A percentile compares a stretch with the other conserved stretches of the same genome.
phyloP scores from a whole-genome alignment of 1,140 invertebrate genomes.

The Drosophila malerkotliana region DNA sequence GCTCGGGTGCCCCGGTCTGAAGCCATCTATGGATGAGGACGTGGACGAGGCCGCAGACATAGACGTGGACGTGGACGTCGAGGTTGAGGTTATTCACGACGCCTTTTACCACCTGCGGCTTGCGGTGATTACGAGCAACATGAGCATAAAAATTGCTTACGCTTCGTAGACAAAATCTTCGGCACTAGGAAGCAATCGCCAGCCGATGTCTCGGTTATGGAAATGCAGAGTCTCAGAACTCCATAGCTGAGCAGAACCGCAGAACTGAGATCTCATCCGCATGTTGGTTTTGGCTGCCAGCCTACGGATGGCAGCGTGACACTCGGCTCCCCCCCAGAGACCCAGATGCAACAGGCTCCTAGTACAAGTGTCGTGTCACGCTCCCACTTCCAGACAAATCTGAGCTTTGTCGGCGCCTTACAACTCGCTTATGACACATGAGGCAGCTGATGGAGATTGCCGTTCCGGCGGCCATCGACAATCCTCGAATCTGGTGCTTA shows the following conservation, averaged over 20 bases:
- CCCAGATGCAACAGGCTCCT: not conserved
- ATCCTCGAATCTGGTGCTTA: constrained; percentile 57
- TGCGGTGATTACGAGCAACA: constrained; percentile 81
- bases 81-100: constrained; percentile 26
- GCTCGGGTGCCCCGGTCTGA: not conserved
- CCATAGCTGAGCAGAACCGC: not conserved
- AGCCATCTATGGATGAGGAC: constrained; percentile 1
- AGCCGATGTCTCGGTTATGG: constrained; percentile 51
- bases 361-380: constrained; percentile 18
- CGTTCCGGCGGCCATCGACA: constrained; percentile 42
- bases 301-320: constrained; percentile 21
- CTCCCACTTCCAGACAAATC: constrained; percentile 8
- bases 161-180: constrained; percentile 55
- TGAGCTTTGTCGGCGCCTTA: constrained; percentile 68
- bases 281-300: constrained; percentile 1
- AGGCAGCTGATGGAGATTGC: constrained; percentile 74
- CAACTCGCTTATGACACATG: constrained; percentile 82
- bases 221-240: constrained; percentile 22
- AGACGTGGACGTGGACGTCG: constrained; percentile 4
- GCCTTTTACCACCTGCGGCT: constrained; percentile 81
- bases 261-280: constrained; percentile 24
- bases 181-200: constrained; percentile 58
- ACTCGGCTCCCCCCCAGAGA: not conserved
- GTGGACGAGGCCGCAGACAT: not conserved
- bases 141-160: constrained; percentile 81